Evolutionary conservation across 2,797 vertebrate genomes (phyloP).

Genomic region (Coranthus polyacanthus): DNA sequence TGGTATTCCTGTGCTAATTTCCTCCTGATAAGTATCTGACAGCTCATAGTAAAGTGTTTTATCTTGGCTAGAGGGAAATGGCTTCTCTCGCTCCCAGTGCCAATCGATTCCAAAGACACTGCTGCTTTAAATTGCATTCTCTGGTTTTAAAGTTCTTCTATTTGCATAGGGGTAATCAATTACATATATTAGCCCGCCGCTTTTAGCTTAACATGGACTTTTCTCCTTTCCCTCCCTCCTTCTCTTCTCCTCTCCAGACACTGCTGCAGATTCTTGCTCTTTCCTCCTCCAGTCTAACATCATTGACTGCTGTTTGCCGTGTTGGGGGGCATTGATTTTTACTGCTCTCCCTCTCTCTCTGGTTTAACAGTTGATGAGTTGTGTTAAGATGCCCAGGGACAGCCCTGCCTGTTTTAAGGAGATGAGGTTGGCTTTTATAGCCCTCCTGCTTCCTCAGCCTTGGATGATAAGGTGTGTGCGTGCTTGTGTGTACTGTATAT

Average conservation of each 20-base stretch:
- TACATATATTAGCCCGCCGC: slow-evolving; percentile 67
- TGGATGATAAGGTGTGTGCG: slow-evolving; percentile 47
- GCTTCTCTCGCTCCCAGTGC: slow-evolving; percentile 71
- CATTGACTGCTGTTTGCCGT: slow-evolving; percentile 91
- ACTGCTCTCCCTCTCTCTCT: slow-evolving; percentile 76
- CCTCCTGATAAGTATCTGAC: slow-evolving; percentile 86
- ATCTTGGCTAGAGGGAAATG: slow-evolving; percentile 81
- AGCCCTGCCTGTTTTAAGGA: slow-evolving; percentile 75
- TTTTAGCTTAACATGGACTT: slow-evolving; percentile 57
- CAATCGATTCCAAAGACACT: slow-evolving; percentile 78
- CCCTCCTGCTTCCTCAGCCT: slow-evolving; percentile 66
- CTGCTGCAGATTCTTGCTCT: slow-evolving; percentile 79
- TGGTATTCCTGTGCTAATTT: slow-evolving; percentile 84
- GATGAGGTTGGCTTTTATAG: slow-evolving; percentile 78
- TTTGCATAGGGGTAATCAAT: slow-evolving; percentile 85
- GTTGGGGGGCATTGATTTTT: slow-evolving; percentile 92
- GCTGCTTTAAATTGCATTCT: slow-evolving; percentile 78
- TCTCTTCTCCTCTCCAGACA: slow-evolving; percentile 33
- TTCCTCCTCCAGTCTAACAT: slow-evolving; percentile 76
- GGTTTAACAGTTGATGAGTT: slow-evolving; percentile 87
- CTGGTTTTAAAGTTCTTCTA: slow-evolving; percentile 65
- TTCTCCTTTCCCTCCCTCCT: slow-evolving; percentile 18
- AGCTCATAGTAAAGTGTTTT: slow-evolving; percentile 83
- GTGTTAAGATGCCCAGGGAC: slow-evolving; percentile 77
- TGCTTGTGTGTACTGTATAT: slow-evolving; percentile 1